A percentile compares a stretch with the other conserved stretches of the same genome.
Evolutionary conservation across 1,140 invertebrate species (phyloP).

Genomic region (Anastrepha obliqua): DNA sequence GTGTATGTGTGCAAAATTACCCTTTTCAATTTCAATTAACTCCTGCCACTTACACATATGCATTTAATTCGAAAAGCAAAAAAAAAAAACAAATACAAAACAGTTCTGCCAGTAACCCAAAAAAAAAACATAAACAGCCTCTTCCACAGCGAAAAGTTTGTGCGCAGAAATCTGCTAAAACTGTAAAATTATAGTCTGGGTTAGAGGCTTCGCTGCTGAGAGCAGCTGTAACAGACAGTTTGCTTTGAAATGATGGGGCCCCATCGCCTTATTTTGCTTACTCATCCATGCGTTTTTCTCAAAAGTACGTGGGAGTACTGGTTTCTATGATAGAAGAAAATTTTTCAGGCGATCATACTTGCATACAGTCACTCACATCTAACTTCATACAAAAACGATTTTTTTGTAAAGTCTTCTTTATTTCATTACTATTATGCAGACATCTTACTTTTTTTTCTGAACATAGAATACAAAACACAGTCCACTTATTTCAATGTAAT

Average conservation of each 20-base stretch:
- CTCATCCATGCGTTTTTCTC: background rate
- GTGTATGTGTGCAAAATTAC: conserved; percentile 11
- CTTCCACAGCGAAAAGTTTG: background rate
- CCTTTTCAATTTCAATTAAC: conserved; percentile 34
- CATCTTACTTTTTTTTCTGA: no score
- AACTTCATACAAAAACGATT: no score
- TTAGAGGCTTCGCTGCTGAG: background rate
- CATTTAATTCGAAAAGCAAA: background rate
- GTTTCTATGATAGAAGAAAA: no score
- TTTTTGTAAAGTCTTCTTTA: no score
- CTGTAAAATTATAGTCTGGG: background rate
- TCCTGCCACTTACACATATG: background rate
- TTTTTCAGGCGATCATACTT: no score
- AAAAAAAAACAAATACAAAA: no score
- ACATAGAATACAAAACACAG: no score
- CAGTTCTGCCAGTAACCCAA: background rate
- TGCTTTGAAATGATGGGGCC: background rate
- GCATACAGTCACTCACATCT: no score
- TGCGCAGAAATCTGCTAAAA: background rate
- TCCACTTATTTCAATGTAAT: no score
- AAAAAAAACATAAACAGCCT: background rate
- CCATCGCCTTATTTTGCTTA: background rate
- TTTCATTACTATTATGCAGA: no score
- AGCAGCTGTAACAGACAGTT: background rate
- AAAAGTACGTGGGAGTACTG: no score